phyloP scores from a whole-genome alignment of 2,113 vertebrate genomes.

The Loxodonta africana region DNA sequence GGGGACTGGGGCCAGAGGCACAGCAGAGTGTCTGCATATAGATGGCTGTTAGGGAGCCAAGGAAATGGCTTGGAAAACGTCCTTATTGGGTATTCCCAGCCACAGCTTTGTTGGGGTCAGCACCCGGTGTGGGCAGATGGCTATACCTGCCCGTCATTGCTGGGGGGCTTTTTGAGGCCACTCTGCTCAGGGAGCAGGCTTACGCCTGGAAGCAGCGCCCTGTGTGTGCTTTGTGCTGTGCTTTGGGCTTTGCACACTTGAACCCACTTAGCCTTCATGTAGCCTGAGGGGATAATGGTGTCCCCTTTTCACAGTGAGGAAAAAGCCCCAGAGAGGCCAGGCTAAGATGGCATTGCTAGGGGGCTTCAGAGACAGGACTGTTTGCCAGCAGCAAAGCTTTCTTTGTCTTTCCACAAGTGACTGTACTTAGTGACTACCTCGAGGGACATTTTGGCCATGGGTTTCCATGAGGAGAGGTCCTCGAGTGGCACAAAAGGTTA shows the following conservation, averaged over 20 bases:
- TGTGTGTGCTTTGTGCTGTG: fast-evolving
- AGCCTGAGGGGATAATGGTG: neutral
- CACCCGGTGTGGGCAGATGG: neutral
- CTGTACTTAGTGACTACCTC: fast-evolving
- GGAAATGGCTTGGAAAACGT: neutral
- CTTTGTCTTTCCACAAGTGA: neutral
- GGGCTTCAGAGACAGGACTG: neutral
- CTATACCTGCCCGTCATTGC: neutral
- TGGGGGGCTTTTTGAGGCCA: neutral
- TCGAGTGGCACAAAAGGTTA: neutral
- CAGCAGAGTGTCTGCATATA: neutral
- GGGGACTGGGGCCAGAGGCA: neutral
- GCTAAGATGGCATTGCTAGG: neutral
- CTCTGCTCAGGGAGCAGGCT: fast-evolving
- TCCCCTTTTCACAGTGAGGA: neutral
- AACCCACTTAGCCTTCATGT: neutral
- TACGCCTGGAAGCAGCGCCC: too few relatives aligned
- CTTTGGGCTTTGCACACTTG: neutral
- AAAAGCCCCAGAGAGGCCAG: neutral
- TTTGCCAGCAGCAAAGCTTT: neutral
- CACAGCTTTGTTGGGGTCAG: neutral
- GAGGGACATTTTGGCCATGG: fast-evolving
- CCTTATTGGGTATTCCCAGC: slow-evolving; percentile 36
- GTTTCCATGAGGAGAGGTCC: too few relatives aligned
- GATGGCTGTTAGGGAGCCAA: slow-evolving; percentile 35